These are phyloP conservation scores for Montipora foliosa DNA, from an alignment of 64 coral and sea anemone genomes.

Conservation along the genomic window DNA sequence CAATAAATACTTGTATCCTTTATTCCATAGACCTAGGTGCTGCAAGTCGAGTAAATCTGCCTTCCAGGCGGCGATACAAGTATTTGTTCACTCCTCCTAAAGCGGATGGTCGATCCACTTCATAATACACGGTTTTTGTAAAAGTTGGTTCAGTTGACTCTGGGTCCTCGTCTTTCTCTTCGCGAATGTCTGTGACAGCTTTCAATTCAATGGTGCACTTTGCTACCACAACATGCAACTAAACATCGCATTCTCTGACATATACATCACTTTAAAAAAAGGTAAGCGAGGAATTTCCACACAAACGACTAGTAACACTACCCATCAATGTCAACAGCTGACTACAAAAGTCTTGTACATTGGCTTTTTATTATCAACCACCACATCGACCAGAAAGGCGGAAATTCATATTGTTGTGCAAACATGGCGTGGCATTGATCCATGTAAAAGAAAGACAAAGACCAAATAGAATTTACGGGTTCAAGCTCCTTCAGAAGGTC, in stretches of 20 bases:
- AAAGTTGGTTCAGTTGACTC: not conserved
- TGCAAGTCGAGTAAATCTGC: not conserved
- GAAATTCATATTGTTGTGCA: no score
- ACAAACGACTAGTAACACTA: not conserved
- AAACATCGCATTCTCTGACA: not conserved
- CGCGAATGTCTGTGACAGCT: not conserved
- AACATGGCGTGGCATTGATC: no score
- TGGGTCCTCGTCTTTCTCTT: not conserved
- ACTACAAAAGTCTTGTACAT: not conserved
- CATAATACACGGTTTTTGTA: not conserved
- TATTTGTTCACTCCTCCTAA: not conserved
- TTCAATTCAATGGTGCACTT: constrained; percentile 15
- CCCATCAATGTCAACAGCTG: not conserved
- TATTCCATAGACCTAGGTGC: not conserved
- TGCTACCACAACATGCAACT: constrained; percentile 19
- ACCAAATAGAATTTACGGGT: no score
- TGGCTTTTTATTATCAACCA: not conserved
- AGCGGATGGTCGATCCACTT: not conserved
- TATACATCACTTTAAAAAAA: not conserved
- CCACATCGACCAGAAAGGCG: no score
- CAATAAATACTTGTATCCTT: constrained; percentile 31
- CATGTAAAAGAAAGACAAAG: no score
- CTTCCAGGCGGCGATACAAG: not conserved
- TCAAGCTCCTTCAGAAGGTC: no score
- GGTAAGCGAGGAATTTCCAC: not conserved